Base-by-base conservation (phyloP, 2,113 vertebrate species). In the Sclerurus mexicanus region DNA sequence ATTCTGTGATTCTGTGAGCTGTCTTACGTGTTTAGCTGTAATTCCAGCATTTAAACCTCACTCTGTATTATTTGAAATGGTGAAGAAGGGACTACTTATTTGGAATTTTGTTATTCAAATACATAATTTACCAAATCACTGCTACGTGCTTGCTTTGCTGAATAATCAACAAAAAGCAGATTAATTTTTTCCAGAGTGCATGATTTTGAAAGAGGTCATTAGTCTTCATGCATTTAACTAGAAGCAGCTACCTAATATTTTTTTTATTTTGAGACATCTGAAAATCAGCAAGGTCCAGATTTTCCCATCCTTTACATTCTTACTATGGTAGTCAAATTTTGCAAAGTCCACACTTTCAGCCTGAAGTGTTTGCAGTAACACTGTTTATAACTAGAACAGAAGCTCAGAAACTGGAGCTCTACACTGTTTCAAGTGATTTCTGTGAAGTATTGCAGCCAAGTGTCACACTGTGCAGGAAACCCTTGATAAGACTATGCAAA, bases 91-190 rank as follows among this genome's bases (percentile, higher is more conserved):
- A 52, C 52, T 77, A 60, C 53, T 87, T 74, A 81, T 74, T 83
- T 85, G 39, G 63, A 55, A 47, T 52, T 85, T 72, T 95, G 30
- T 82, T 92, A 91, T 85, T 95, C 75, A 90, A 81, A 59, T 14
- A 56, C n/a, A 66, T 33, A 68, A 28, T 94, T 96, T 87, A 94
- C 40, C 58, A 58, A 44, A 95, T 64, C 69, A 53, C 50, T 56
- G 39, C 83, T 80, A 24, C 60, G 62, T 93, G 66, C 69, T 85
- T 93, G 60, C 53, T 80, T 97, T 95, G 95, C 77, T 93, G 82
- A 87, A 85, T 53, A 86, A 60, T 60, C 75, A 37, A 86, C 68
- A 75, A 96, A 64, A 46, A 85, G 42, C 58, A 92, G 62, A 85
- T 94, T 96, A 88, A 56, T 89, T 60, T 93, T 78, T 46, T 59